Percentiles rank a stretch among this genome's conserved stretches.
phyloP scores from a whole-genome alignment of 2,113 vertebrate species.

The Dicaeum eximium region DNA sequence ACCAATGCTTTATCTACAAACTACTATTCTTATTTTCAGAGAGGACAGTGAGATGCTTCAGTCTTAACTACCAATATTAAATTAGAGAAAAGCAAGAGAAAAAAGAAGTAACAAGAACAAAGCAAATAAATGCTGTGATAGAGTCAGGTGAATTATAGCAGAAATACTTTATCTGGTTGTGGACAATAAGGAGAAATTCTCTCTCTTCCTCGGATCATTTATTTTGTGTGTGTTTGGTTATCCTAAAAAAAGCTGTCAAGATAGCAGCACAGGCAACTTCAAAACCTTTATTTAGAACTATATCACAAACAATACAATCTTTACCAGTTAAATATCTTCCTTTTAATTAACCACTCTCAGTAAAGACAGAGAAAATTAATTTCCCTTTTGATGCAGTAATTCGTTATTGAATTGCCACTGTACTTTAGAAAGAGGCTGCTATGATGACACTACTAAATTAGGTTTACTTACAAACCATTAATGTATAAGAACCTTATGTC shows the following conservation, averaged over 20 bases:
- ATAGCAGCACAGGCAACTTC: neutral
- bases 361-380: neutral
- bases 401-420: neutral
- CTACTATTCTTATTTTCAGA: neutral
- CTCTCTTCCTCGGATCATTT: neutral
- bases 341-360: neutral
- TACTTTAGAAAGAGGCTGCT: neutral
- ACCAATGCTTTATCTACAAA: neutral
- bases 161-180: neutral
- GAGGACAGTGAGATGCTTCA: neutral
- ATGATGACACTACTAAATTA: neutral
- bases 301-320: neutral
- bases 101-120: neutral
- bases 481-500: neutral
- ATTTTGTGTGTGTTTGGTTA: neutral
- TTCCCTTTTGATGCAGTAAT: neutral
- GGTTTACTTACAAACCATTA: neutral
- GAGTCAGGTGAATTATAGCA: neutral
- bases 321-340: neutral
- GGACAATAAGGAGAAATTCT: neutral
- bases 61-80: neutral
- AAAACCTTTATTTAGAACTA: neutral
- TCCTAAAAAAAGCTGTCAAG: neutral
- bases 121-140: neutral
- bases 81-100: neutral